Evolutionary conservation across 64 coral and sea anemone genomes (phyloP), one percentile per base, ranked within the genome.

Genomic region (Hydrozoanthus tunicans): DNA sequence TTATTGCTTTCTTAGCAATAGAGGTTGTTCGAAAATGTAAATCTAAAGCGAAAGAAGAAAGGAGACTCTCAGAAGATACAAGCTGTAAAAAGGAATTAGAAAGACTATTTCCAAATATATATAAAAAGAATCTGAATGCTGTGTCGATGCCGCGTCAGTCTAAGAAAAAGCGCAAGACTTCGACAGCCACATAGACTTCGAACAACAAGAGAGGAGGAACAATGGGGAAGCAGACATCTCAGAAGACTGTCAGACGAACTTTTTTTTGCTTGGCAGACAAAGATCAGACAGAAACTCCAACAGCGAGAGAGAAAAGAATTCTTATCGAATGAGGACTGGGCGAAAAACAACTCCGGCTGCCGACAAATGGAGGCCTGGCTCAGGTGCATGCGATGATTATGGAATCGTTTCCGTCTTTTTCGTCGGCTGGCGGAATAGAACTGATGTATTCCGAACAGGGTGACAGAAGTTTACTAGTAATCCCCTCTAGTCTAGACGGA

Each of bases 401-500:
- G 78, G 8, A 80, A 58, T 80, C 53, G 9, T 80, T 80, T 80
- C 78, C 78, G 11, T 55, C 56, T 9, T n/a, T 80, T 7, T n/a
- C n/a, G 14, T 9, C 11, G 7, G 70, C 65, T 72, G 57, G 64
- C 70, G 70, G 70, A 89, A 75, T 89, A 72, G 85, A 77, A 56
- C 85, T 17, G 53, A 68, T 89, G 70, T 89, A 72, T 89, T 7
- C 85, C 58, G 70, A 89, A 68, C 32, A 9, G 53, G 51, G 70
- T 56, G 64, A 89, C 55, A 72, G 76, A 89, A 53, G 43, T 59
- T 51, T 90, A 24, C 86, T 77, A 70, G 5, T 90, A 23, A 90
- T 90, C 10, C 86, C 86, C 60, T 9, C 86, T 77, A 70, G 86
- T 55, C 86, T 56, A 25, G 53, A 90, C 59, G 86, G 73, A 9